phyloP scores from a whole-genome alignment of 2,113 vertebrate genomes.

The Puntigrus tetrazona region DNA sequence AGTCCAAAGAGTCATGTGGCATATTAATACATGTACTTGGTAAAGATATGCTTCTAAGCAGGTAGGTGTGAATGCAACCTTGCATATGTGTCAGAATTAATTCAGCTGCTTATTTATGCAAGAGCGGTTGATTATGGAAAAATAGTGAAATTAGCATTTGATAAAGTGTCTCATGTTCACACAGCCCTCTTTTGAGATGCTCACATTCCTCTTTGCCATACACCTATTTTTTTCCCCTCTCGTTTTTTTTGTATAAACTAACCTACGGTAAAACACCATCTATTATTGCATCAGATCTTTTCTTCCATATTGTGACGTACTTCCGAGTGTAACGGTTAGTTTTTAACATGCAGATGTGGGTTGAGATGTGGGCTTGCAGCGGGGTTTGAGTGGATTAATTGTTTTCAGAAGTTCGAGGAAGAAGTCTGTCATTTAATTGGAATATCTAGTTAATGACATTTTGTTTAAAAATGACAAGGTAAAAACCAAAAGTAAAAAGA shows the following conservation, averaged over 20 bases:
- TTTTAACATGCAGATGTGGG: too few species aligned
- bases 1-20: not conserved
- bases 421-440: not conserved
- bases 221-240: not conserved
- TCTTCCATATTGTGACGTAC: not conserved
- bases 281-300: not conserved
- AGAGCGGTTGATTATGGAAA: conserved; percentile 39
- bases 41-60: conserved; percentile 6
- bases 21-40: not conserved
- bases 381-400: not conserved
- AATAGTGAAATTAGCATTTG: conserved; percentile 40
- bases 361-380: too few species aligned
- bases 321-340: not conserved
- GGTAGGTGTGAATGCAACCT: conserved; percentile 31
- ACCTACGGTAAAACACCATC: not conserved
- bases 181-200: conserved; percentile 4
- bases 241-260: not conserved
- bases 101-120: conserved; percentile 35
- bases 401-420: not conserved
- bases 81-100: conserved; percentile 37
- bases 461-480: not conserved
- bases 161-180: conserved; percentile 35
- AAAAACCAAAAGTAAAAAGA: not conserved
- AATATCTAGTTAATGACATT: not conserved
- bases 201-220: conserved; percentile 13